phyloP scores from a whole-genome alignment of 2,888 invertebrate species.

The Notodonta ziczac region DNA sequence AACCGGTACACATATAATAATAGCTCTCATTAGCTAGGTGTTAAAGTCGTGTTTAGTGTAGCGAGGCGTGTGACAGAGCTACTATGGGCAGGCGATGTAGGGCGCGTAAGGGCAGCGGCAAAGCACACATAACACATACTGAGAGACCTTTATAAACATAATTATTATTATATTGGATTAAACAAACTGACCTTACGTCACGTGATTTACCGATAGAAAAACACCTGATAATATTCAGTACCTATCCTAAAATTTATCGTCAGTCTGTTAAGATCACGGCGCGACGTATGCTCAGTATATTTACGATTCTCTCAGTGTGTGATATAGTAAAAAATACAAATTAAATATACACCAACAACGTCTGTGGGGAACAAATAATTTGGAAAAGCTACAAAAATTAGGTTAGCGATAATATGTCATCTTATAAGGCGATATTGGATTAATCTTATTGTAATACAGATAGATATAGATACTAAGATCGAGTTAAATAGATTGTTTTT shows the following conservation, averaged over 20 bases:
- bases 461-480: neutral
- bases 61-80: slow-evolving; percentile 80
- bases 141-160: slow-evolving; percentile 26
- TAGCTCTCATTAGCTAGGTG: slow-evolving; percentile 66
- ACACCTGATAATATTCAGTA: too few species aligned
- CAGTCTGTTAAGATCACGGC: neutral
- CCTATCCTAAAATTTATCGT: too few species aligned
- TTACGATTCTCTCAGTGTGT: slow-evolving; percentile 35
- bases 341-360: slow-evolving; percentile 40
- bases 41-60: slow-evolving; percentile 77
- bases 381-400: slow-evolving; percentile 26
- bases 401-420: neutral
- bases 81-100: slow-evolving; percentile 79
- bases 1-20: slow-evolving; percentile 45
- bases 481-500: too few species aligned
- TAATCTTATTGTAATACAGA: neutral
- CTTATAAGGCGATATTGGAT: neutral
- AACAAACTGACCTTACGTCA: neutral
- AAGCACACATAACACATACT: slow-evolving; percentile 59
- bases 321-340: slow-evolving; percentile 28
- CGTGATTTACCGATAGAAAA: too few species aligned
- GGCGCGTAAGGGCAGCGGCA: slow-evolving; percentile 74
- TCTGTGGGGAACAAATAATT: slow-evolving; percentile 36
- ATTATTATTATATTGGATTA: neutral
- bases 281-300: slow-evolving; percentile 8